These are phyloP conservation scores for Sinocyclocheilus rhinocerous DNA, from an alignment of 2,113 vertebrate species.

Conservation along the genomic window DNA sequence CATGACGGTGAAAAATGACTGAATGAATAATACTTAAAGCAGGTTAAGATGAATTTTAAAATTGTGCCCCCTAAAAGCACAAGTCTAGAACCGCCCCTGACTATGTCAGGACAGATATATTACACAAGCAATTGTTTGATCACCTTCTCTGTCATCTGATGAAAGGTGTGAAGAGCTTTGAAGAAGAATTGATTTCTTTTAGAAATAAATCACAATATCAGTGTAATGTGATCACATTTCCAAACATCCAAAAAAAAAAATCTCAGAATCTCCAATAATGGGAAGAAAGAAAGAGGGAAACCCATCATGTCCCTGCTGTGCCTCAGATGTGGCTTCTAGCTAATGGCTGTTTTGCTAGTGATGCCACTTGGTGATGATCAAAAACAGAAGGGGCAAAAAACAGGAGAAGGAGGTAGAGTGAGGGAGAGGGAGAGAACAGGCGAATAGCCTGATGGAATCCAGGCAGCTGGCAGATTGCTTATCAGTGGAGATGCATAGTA, in stretches of 20 bases:
- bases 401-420: slow-evolving; percentile 23
- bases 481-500: slow-evolving; percentile 67
- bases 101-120: slow-evolving; percentile 48
- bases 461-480: slow-evolving; percentile 68
- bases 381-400: slow-evolving; percentile 55
- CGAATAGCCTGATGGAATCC: slow-evolving; percentile 60
- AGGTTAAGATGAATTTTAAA: too few species aligned
- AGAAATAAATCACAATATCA: slow-evolving; percentile 59
- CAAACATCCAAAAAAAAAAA: slow-evolving; percentile 26
- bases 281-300: slow-evolving; percentile 34
- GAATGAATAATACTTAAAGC: too few species aligned
- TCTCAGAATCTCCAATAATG: slow-evolving; percentile 3
- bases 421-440: slow-evolving; percentile 28
- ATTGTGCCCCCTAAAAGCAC: too few species aligned
- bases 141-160: slow-evolving; percentile 48
- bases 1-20: too few species aligned
- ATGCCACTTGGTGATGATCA: slow-evolving; percentile 65
- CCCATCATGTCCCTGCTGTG: slow-evolving; percentile 19
- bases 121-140: slow-evolving; percentile 60
- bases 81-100: too few species aligned
- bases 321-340: slow-evolving; percentile 62
- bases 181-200: slow-evolving; percentile 12
- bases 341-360: slow-evolving; percentile 66
- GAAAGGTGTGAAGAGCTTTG: slow-evolving; percentile 50
- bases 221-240: slow-evolving; percentile 59